Evolutionary conservation across 1,140 invertebrate species (phyloP).

Genomic region (Diuraphis noxia): DNA sequence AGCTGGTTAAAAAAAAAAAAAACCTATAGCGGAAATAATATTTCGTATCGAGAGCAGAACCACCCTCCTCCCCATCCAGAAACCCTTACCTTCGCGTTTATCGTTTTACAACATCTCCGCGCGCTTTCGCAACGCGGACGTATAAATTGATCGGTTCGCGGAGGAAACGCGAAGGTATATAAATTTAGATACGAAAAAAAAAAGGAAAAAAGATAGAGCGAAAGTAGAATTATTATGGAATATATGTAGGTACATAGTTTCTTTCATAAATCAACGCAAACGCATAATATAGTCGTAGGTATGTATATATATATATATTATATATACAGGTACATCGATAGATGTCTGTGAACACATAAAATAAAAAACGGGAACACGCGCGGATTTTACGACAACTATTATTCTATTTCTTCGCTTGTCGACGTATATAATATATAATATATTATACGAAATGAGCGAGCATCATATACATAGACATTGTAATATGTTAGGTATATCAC

Average conservation of each 20-base stretch:
- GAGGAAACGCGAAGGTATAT: conserved; percentile 10
- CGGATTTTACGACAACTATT: neutral
- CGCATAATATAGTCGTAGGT: neutral
- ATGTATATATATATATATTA: too few relatives aligned
- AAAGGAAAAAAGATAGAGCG: neutral
- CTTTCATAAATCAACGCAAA: conserved; percentile 14
- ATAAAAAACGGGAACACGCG: neutral
- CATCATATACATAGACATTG: neutral
- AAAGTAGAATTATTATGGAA: conserved; percentile 22
- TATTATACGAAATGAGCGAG: neutral
- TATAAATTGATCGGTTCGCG: neutral
- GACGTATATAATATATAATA: neutral
- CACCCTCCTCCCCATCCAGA: too few relatives aligned
- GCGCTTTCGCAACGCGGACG: neutral
- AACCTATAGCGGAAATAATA: neutral
- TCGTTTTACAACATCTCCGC: neutral
- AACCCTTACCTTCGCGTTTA: neutral
- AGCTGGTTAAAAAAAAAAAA: too few relatives aligned
- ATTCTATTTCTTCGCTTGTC: neutral
- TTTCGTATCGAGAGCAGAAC: neutral
- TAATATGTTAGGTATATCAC: neutral
- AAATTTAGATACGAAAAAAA: neutral
- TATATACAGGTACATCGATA: too few relatives aligned
- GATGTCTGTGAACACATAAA: neutral
- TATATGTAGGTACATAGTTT: neutral